These are phyloP conservation scores for Leptarthrus brevirostris DNA, from an alignment of 2,888 invertebrate genomes.

Conservation along the genomic window DNA sequence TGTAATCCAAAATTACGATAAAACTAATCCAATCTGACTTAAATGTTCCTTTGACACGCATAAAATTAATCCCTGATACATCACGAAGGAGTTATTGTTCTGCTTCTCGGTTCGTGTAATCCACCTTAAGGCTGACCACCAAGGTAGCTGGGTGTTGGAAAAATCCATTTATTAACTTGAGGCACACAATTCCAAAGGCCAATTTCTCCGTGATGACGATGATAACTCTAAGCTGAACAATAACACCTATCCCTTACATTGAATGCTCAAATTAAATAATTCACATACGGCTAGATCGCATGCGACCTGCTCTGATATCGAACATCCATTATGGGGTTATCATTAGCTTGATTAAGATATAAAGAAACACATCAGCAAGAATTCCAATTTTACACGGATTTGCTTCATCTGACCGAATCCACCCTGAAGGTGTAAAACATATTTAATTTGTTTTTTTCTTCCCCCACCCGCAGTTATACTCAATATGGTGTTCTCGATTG, in stretches of 20 bases:
- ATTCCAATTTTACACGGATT: conserved; percentile 22
- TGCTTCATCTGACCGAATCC: conserved; percentile 4
- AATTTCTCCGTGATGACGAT: conserved; percentile 21
- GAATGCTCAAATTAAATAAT: conserved; percentile 47
- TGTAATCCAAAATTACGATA: conserved; percentile 50
- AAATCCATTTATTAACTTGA: conserved; percentile 46
- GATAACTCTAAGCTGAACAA: conserved; percentile 37
- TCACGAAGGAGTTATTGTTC: conserved; percentile 41
- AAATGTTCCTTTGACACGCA: conserved; percentile 54
- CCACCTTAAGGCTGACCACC: conserved; percentile 24
- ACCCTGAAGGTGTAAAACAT: conserved; percentile 34
- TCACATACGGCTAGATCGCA: conserved; percentile 41
- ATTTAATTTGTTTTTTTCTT: too few relatives aligned
- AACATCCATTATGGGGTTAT: conserved; percentile 37
- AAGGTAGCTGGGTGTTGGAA: conserved; percentile 40
- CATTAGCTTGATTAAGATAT: conserved; percentile 50
- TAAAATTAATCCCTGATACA: conserved; percentile 53
- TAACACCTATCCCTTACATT: conserved; percentile 46
- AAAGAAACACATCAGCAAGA: conserved; percentile 7
- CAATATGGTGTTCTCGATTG: too few relatives aligned
- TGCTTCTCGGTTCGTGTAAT: conserved; percentile 13
- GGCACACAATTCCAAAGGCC: conserved; percentile 30
- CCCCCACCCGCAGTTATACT: too few relatives aligned
- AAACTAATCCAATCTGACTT: conserved; percentile 52
- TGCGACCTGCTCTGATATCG: conserved; percentile 27